Percentiles rank a stretch among this genome's conserved stretches.
These are phyloP conservation scores for Artibeus jamaicensis DNA, from an alignment of 2,797 vertebrate genomes.

Conservation along the genomic window DNA sequence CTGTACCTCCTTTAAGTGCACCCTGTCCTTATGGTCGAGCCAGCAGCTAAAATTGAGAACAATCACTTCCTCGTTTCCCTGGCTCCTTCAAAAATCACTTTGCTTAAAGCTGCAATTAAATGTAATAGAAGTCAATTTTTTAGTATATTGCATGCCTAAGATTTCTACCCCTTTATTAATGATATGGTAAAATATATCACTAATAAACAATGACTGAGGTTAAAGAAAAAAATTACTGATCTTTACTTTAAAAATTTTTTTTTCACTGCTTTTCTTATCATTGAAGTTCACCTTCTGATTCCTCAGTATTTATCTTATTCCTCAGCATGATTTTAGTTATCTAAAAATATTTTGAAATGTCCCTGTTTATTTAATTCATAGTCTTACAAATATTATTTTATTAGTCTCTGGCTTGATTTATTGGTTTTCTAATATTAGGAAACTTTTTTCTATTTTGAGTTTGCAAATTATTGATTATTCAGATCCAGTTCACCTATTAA, in stretches of 20 bases:
- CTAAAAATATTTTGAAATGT: not conserved
- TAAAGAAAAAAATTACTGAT: not conserved
- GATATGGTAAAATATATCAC: not conserved
- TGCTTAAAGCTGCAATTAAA: not conserved
- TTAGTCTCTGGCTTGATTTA: not conserved
- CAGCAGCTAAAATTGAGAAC: too few species aligned
- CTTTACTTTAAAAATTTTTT: not conserved
- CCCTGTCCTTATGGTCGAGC: too few species aligned
- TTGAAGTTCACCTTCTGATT: not conserved
- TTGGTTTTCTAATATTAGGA: not conserved
- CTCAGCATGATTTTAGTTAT: not conserved
- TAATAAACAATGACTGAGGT: not conserved
- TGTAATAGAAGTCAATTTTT: not conserved
- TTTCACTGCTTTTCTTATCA: not conserved
- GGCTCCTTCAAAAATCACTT: too few species aligned
- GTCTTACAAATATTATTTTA: not conserved
- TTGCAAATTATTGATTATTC: not conserved
- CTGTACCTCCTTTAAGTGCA: too few species aligned
- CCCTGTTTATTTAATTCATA: not conserved
- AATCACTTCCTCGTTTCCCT: too few species aligned
- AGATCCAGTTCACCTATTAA: not conserved
- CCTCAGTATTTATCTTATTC: not conserved
- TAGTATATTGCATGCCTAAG: not conserved
- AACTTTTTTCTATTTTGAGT: not conserved
- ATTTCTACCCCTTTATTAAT: not conserved